Base-by-base conservation (phyloP, 2,797 vertebrate species). In the Clamator glandarius region DNA sequence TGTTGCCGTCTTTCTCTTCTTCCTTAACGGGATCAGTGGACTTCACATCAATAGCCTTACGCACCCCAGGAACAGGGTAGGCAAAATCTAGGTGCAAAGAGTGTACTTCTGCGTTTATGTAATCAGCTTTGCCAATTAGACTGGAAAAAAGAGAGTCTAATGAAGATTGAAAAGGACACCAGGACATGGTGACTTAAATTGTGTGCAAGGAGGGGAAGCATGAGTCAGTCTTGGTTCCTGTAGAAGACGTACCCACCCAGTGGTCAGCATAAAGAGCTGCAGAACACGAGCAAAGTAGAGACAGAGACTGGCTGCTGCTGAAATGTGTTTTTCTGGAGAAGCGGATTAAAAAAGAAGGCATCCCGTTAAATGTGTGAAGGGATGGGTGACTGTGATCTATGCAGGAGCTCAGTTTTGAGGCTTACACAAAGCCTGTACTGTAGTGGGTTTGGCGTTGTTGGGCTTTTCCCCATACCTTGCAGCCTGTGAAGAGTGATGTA, bases 21-120 rank as follows among this genome's bases (percentile, higher is more conserved):
- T 98, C 94, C 97, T 99, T 24, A 98, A 98, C 0, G 98, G 98
- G 50, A 94, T 97, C 94, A 98, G 98, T 1, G 98, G 98, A 39
- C 96, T 98, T 83, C 98, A 98, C 84, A 94, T 98, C 84, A 98
- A 98, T 92, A 98, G 94, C 94, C 97, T 98, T 81, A 98, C 96
- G 1, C 93, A 93, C 20, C 93, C 97, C 36, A 94, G 95, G 96
- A 95, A 31, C 7, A 44, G 76, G 26, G 31, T 66, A 28, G 86
- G 89, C 55, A 97, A 97, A 86, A 90, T 96, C 77, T 97, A 97
- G 94, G 55, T 1, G n/a, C 21, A 3, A 42, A 90, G 90, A 35
- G 33, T 17, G 25, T 69, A 70, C 64, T 52, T 86, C 59, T 18
- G 14, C 55, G 67, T 90, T 81, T 73, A 29, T 67, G 63, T 79